Base-by-base conservation (phyloP, 37 sponge, comb jelly and placozoan genomes). In the Hexactinellida sp. region DNA sequence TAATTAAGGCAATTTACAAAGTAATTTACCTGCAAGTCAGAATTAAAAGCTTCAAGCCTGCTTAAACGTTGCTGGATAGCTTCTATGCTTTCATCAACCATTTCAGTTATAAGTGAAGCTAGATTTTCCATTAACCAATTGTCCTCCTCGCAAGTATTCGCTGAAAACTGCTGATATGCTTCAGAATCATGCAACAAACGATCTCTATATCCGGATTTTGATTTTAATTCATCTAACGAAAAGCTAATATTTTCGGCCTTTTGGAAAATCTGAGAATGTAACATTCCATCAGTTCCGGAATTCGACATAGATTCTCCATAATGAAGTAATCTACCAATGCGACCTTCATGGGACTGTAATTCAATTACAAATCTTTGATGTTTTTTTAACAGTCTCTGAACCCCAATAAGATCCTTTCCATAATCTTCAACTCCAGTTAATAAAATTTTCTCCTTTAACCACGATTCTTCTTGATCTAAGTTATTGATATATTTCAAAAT, bases 301-400 rank as follows among this genome's bases (percentile, higher is more conserved):
- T 19, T 47, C 13, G 9, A 9, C 52, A 47, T 19, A 16, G 52
- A 19, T 19, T 47, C 16, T 19, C 52, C 9, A 19, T 47, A 16
- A 47, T 9, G 16, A 19, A 47, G 13, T 16, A 47, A 47, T 16
- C 52, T 47, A 16, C 85, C 83, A 0, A 93, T 83, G 23, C 55
- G 87, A 39, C 36, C 21, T 25, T 93, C 91, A 36, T 94, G 95
- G 0, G 95, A 92, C 36, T 55, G 38, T 38, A 97, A 88, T 36
- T 95, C 95, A 1, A 85, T 88, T 85, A 93, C 95, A 23, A 91
- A 36, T 34, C 89, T 83, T 39, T 89, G 89, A 36, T 97, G 98
- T 36, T 93, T 93, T 90, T 97, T 97, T 23, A 90, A 47, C n/a
- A 95, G 54, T 41, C 87, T 90, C 85, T 93, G 89, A 51, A 97